These are phyloP conservation scores for Zingel zingel DNA, from an alignment of 2,113 vertebrate genomes.

Conservation along the genomic window DNA sequence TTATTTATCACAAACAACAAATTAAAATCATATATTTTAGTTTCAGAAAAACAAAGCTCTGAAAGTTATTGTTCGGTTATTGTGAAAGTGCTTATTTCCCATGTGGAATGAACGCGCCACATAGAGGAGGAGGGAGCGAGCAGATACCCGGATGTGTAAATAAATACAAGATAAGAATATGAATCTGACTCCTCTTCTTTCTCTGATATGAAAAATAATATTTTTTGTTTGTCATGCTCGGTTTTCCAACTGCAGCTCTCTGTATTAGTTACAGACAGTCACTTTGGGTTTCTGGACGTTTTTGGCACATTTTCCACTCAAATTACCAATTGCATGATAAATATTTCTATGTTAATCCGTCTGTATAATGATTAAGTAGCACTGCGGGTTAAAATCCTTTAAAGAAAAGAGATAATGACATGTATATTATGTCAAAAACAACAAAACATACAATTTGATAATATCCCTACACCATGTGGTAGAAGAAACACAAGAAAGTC, in stretches of 20 bases:
- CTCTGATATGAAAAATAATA: not conserved
- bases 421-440: not conserved
- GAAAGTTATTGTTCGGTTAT: conserved; percentile 21
- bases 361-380: not conserved
- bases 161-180: conserved; percentile 84
- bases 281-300: not conserved
- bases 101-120: conserved; percentile 43
- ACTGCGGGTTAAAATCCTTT: not conserved
- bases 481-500: not conserved
- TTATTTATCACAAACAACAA: not conserved
- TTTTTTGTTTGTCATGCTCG: accelerated
- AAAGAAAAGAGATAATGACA: not conserved
- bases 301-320: not conserved
- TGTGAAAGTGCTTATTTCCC: conserved; percentile 57
- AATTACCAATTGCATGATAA: not conserved
- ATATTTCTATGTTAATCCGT: not conserved
- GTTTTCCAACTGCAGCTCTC: not conserved
- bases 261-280: not conserved
- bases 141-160: conserved; percentile 90
- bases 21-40: not conserved
- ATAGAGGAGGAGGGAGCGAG: conserved; percentile 16
- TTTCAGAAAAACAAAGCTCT: not conserved
- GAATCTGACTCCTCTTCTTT: conserved; percentile 21
- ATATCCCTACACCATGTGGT: not conserved
- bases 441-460: not conserved